Conservation (phyloP, 2,113 vertebrate genomes). For the Campylomormyrus numenius region DNA sequence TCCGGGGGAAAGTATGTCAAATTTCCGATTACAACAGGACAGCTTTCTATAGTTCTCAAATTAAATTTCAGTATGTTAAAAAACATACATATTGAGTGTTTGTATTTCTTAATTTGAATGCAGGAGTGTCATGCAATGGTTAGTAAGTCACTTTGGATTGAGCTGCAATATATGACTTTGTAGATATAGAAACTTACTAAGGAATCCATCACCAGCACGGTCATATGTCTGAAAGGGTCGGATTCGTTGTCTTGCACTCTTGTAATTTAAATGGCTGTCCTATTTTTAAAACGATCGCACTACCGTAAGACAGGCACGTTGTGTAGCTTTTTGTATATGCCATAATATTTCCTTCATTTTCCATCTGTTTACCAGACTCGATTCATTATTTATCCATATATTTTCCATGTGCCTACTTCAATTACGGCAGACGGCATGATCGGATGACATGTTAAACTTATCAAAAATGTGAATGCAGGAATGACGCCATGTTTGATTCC, state of each 20-base stretch:
- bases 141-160: not conserved
- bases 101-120: not conserved
- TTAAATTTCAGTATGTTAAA: not conserved
- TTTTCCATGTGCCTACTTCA: not conserved
- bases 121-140: not conserved
- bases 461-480: not conserved
- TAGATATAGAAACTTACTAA: not conserved
- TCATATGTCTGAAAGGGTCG: not conserved
- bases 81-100: not conserved
- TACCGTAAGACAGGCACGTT: not conserved
- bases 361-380: not conserved
- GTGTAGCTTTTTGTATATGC: not conserved
- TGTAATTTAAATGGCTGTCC: not conserved
- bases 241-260: not conserved
- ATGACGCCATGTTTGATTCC: not conserved
- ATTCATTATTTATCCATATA: not conserved
- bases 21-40: not conserved
- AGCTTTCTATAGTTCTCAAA: not conserved
- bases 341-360: not conserved
- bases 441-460: not conserved
- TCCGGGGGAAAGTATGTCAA: not conserved
- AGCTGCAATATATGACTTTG: not conserved
- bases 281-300: not conserved
- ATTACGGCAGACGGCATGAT: not conserved
- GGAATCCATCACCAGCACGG: not conserved